Evolutionary conservation across 2,888 invertebrate species (phyloP).

Genomic region (Drosophila anomelani): DNA sequence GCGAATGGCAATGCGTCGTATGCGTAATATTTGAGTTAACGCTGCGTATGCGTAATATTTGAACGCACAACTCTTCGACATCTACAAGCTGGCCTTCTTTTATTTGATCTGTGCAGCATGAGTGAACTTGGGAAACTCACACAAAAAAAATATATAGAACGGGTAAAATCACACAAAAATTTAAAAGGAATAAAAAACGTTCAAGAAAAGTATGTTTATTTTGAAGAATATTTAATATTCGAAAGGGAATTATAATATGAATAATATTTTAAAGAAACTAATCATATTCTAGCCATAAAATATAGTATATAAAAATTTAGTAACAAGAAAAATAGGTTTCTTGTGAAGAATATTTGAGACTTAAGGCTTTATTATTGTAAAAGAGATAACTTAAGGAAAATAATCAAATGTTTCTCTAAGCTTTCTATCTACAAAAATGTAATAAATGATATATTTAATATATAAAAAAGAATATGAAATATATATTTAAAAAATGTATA

Average conservation of each 20-base stretch:
- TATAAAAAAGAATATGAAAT: too few relatives aligned
- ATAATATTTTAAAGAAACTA: too few relatives aligned
- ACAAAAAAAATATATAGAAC: not conserved
- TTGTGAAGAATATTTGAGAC: too few relatives aligned
- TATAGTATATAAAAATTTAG: too few relatives aligned
- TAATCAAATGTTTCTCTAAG: too few relatives aligned
- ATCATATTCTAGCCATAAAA: too few relatives aligned
- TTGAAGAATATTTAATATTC: not conserved
- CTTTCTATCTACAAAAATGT: too few relatives aligned
- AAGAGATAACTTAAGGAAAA: too few relatives aligned
- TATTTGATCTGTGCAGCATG: slow-evolving; percentile 5
- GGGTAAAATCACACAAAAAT: not conserved
- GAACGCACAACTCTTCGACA: not conserved
- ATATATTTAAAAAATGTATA: too few relatives aligned
- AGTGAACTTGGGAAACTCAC: slow-evolving; percentile 3
- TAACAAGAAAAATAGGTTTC: too few relatives aligned
- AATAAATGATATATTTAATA: too few relatives aligned
- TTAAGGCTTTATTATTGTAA: too few relatives aligned
- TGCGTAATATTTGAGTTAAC: slow-evolving; percentile 27
- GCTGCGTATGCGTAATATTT: slow-evolving; percentile 32
- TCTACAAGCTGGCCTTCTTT: slow-evolving; percentile 2
- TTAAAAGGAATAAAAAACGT: not conserved
- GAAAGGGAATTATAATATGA: not conserved
- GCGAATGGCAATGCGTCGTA: slow-evolving; percentile 20
- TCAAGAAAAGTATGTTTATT: not conserved